phyloP scores from a whole-genome alignment of 2,113 vertebrate genomes.

The Hyperoodon ampullatus region DNA sequence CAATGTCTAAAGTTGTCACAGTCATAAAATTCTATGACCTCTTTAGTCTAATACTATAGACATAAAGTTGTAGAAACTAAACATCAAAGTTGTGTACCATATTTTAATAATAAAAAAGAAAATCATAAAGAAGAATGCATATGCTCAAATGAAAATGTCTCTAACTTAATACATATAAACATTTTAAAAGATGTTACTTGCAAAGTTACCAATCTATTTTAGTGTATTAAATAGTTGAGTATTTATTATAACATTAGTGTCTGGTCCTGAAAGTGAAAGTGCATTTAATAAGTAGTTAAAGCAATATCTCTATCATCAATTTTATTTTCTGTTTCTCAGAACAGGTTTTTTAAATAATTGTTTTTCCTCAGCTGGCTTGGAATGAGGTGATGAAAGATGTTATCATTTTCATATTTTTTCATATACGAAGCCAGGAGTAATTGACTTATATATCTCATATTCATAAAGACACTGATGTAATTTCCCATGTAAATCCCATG shows the following conservation, averaged over 20 bases:
- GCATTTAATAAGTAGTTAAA: background rate
- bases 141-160: background rate
- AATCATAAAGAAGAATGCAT: background rate
- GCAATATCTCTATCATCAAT: background rate
- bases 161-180: constrained; percentile 67
- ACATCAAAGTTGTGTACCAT: background rate
- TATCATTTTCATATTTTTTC: constrained; percentile 38
- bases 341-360: background rate
- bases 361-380: background rate
- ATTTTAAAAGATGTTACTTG: constrained; percentile 68
- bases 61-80: constrained; percentile 10
- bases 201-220: constrained; percentile 50
- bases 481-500: background rate
- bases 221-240: background rate
- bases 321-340: constrained; percentile 33
- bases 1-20: background rate
- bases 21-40: background rate
- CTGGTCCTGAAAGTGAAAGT: background rate
- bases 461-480: background rate
- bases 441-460: constrained; percentile 27
- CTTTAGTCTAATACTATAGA: background rate
- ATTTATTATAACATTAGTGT: constrained; percentile 26
- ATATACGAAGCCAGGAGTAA: background rate
- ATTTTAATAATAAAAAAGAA: background rate
- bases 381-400: constrained; percentile 38